Conservation (phyloP, 2,113 vertebrate species). For the Hoplias malabaricus region DNA sequence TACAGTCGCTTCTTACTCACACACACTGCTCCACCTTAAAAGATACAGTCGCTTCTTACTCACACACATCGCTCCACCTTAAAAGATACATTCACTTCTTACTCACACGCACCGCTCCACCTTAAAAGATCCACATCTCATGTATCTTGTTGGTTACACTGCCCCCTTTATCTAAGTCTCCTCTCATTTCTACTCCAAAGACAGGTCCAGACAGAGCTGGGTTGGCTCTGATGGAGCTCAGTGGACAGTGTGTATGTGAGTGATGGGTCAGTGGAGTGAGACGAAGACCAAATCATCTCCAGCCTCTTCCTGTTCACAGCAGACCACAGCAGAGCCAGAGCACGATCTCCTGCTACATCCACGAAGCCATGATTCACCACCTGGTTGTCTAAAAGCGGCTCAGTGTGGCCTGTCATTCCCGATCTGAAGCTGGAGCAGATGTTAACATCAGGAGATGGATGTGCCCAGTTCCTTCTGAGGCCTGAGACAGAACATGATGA, state of each 20-base stretch:
- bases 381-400: conserved; percentile 30
- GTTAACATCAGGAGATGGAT: not conserved
- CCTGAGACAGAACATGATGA: not conserved
- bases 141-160: too few relatives aligned
- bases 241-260: not conserved
- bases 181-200: conserved; percentile 2
- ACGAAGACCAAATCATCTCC: conserved; percentile 4
- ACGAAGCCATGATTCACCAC: conserved; percentile 51
- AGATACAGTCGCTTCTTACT: not conserved
- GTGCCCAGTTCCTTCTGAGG: conserved; percentile 1
- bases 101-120: too few relatives aligned
- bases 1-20: too few relatives aligned
- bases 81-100: too few relatives aligned
- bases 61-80: too few relatives aligned
- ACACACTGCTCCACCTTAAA: not conserved
- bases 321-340: conserved; percentile 43
- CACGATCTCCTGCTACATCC: conserved; percentile 49
- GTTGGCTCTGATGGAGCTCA: not conserved
- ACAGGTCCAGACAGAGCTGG: not conserved
- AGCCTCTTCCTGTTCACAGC: conserved; percentile 41
- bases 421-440: not conserved
- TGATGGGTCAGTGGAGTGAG: conserved; percentile 1
- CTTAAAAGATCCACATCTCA: too few relatives aligned
- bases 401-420: conserved; percentile 22
- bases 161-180: not conserved